A percentile compares a stretch with the other conserved stretches of the same genome.
Evolutionary conservation across 2,888 invertebrate species (phyloP).

Genomic region (Zonitis immaculata): DNA sequence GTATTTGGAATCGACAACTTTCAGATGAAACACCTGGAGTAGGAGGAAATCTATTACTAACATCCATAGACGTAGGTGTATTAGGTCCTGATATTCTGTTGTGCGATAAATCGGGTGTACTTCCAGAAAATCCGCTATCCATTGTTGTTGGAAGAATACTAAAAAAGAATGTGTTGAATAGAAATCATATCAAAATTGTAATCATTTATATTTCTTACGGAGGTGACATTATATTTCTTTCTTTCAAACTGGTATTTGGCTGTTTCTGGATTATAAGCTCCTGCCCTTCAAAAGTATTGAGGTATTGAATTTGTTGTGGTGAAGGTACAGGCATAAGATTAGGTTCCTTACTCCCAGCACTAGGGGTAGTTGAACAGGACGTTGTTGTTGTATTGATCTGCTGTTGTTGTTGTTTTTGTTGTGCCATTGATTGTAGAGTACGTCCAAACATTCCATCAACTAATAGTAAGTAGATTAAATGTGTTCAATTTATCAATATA

Average conservation of each 20-base stretch:
- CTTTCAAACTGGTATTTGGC: slow-evolving; percentile 84
- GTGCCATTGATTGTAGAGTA: slow-evolving; percentile 59
- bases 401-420: slow-evolving; percentile 52
- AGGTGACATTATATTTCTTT: slow-evolving; percentile 68
- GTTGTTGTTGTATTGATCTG: slow-evolving; percentile 43
- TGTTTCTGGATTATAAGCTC: slow-evolving; percentile 95
- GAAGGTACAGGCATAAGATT: slow-evolving; percentile 95
- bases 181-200: background rate
- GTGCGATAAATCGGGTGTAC: slow-evolving; percentile 42
- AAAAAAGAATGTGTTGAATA: slow-evolving; percentile 17
- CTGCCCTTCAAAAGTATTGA: slow-evolving; percentile 94
- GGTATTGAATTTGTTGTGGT: slow-evolving; percentile 92
- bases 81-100: slow-evolving; percentile 50
- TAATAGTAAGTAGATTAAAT: too few species aligned
- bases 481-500: slow-evolving; percentile 27
- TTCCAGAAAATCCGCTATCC: slow-evolving; percentile 48
- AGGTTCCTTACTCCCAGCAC: slow-evolving; percentile 61
- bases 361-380: slow-evolving; percentile 39
- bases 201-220: slow-evolving; percentile 54
- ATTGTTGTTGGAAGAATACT: slow-evolving; percentile 44
- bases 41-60: slow-evolving; percentile 46
- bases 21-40: slow-evolving; percentile 44
- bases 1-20: slow-evolving; percentile 51
- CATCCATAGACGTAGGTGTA: slow-evolving; percentile 52
- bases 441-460: slow-evolving; percentile 62